Evolutionary conservation across 2,113 vertebrate genomes (phyloP), one percentile per base, ranked within the genome.

Genomic region (Melanerpes aurifrons): DNA sequence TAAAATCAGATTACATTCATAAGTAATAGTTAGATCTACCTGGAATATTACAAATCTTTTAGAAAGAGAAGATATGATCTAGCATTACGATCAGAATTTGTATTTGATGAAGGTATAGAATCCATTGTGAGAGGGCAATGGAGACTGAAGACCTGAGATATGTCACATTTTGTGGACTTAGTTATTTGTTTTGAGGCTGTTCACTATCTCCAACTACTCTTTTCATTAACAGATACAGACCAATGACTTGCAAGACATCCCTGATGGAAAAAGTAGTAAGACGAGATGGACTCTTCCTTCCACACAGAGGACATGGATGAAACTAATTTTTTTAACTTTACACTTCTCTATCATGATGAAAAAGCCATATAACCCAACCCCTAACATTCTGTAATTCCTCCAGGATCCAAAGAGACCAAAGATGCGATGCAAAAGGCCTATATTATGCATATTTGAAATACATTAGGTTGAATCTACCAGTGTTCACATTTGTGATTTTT

Each of bases 261-360:
- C 31, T 59, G 22, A 81, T 1, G 4, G 24, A 82, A 54, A n/a
- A 90, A 74, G 22, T 3, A 88, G 25, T 10, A 90, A 78, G 50
- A 93, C 9, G 9, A 59, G 48, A 67, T 5, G 2, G 35, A 72
- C 31, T 69, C 29, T 50, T 56, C 28, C 56, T 82, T 83, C 21
- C 29, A 59, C 6, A 37, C 1, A 87, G 16, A 82, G 12, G 4
- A 50, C 8, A 69, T 70, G 24, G 40, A 84, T 3, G 9, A 89
- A 92, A 63, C 2, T 4, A 50, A 22, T 9, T 56, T 78, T 61
- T 48, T 7, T 31, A 77, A 57, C 2, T 61, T 50, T 0, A 0
- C 9, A 43, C 4, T 2, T 31, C n/a, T 66, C 22, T 35, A 11
- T 43, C 6, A 53, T 26, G 11, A 88, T 17, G n/a, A 40, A 72